phyloP scores from a whole-genome alignment of 2,888 invertebrate genomes.

The Netelia virgata region DNA sequence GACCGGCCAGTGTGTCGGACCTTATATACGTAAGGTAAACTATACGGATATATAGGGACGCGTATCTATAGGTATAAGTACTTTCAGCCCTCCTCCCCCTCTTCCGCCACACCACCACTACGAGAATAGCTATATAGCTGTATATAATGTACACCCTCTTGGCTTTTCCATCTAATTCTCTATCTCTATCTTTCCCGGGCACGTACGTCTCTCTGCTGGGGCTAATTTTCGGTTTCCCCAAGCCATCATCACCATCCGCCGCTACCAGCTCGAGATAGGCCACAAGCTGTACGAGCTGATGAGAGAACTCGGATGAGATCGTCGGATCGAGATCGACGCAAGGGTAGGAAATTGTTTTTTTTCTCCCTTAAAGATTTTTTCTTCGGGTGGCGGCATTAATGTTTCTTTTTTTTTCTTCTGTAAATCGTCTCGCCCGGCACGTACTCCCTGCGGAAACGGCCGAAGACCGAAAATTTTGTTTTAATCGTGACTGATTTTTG shows the following conservation, averaged over 20 bases:
- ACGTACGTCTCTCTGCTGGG: slow-evolving; percentile 76
- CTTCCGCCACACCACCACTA: neutral
- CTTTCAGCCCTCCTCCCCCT: neutral
- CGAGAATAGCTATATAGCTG: slow-evolving; percentile 12
- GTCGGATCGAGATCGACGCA: slow-evolving; percentile 42
- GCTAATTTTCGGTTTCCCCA: slow-evolving; percentile 83
- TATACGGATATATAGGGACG: slow-evolving; percentile 14
- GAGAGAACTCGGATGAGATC: slow-evolving; percentile 52
- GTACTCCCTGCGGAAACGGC: too few relatives aligned
- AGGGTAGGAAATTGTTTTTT: slow-evolving; percentile 46
- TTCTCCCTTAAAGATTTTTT: slow-evolving; percentile 2
- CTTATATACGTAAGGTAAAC: slow-evolving; percentile 49
- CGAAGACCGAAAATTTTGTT: too few relatives aligned
- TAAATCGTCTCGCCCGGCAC: too few relatives aligned
- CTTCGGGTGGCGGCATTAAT: too few relatives aligned
- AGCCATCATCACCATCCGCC: slow-evolving; percentile 75
- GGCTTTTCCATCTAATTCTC: slow-evolving; percentile 72
- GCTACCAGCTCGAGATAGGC: slow-evolving; percentile 46
- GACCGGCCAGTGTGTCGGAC: slow-evolving; percentile 14
- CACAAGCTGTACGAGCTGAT: slow-evolving; percentile 21
- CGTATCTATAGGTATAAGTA: slow-evolving; percentile 1
- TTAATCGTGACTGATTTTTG: too few relatives aligned
- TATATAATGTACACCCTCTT: slow-evolving; percentile 59
- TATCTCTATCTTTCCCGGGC: slow-evolving; percentile 57
- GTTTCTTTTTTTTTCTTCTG: too few relatives aligned